phyloP scores from a whole-genome alignment of 2,113 vertebrate genomes.

The Grantiella picta region DNA sequence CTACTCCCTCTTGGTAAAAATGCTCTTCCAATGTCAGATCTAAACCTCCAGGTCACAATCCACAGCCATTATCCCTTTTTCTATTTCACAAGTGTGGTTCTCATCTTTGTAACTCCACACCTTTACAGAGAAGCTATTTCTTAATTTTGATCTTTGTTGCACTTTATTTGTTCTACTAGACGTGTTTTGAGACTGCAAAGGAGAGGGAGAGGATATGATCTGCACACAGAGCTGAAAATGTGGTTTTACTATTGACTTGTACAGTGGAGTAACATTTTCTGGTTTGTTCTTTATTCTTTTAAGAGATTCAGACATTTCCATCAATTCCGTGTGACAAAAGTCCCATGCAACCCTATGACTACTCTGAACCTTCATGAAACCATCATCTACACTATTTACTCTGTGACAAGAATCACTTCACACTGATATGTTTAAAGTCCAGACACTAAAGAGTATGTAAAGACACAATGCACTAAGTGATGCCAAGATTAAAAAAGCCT shows the following conservation, averaged over 20 bases:
- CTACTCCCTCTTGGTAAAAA: neutral
- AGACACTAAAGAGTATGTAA: neutral
- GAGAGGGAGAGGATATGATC: neutral
- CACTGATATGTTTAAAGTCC: neutral
- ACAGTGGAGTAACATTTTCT: neutral
- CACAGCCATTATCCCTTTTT: neutral
- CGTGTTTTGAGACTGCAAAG: neutral
- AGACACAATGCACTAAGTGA: neutral
- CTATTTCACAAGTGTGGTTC: neutral
- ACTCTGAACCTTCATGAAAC: neutral
- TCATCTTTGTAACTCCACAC: neutral
- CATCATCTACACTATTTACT: neutral
- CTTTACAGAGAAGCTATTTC: neutral
- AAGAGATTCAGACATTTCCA: neutral
- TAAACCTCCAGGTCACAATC: neutral
- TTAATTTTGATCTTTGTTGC: neutral
- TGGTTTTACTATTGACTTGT: neutral
- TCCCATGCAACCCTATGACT: neutral
- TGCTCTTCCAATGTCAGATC: neutral
- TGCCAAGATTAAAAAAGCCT: neutral
- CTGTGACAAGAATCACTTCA: neutral
- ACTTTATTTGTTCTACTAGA: neutral
- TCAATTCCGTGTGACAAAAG: neutral
- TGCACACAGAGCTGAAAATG: neutral
- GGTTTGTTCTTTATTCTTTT: neutral